Base-by-base conservation (phyloP, 2,797 vertebrate genomes). In the Sebastes nivosus region DNA sequence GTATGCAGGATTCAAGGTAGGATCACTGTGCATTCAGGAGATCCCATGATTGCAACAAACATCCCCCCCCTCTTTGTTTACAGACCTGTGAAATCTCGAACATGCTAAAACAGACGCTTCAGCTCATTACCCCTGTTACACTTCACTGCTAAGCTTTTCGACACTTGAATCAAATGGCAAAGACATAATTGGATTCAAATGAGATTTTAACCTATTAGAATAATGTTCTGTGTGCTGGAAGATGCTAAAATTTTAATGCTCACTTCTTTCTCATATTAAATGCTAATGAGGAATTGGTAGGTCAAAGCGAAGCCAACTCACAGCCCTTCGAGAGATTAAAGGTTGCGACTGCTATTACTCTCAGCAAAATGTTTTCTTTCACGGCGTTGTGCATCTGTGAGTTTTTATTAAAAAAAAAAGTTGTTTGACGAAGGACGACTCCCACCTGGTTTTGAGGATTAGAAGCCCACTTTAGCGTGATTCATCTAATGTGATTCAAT, bases 161-260 rank as follows among this genome's bases (percentile, higher is more conserved):
- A 82, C 79, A 81, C 77, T 85, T 78, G 66, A 93, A 88, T 87
- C 75, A 66, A 84, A 89, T 42, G 24, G 79, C 64, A 79, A 82
- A 83, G 52, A 42, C 85, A 78, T 91, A 91, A 94, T 93, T 92
- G 88, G 86, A 93, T 94, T 90, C 77, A 89, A 91, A 92, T 93
- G 67, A 87, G 84, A 93, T 89, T 93, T 89, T 80, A 88, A 91
- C 88, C 80, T 72, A 72, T 93, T 91, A 85, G 81, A 92, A 91
- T 89, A 71, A 85, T 87, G 90, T 78, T 88, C 74, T 57, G 18
- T 84, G 63, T 83, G 84, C 70, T 67, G 64, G 73, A 92, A 90
- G 77, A 85, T 88, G 82, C 75, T 78, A 77, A 84, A 81, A 83
- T 64, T 70, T 82, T 57, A 89, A 85, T 84, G 82, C 84, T 68